Base-by-base conservation (phyloP, 2,888 invertebrate genomes). In the Cerastis rubricosa region DNA sequence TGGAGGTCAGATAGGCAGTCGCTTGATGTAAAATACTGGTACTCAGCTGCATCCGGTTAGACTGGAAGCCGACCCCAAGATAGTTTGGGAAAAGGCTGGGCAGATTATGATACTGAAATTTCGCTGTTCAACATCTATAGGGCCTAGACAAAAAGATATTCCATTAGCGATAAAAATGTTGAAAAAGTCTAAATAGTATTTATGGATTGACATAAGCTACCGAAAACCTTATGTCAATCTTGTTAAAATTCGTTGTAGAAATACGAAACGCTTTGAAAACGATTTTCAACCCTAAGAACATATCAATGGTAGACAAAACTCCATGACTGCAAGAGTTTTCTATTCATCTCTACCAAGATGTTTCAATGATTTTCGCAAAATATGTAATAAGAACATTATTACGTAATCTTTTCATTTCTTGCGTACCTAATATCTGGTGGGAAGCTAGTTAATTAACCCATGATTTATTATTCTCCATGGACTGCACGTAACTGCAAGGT, bases 401-500 rank as follows among this genome's bases (percentile, higher is more conserved):
- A 29, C 17, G 7, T 7, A 29, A 59, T 29, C 9, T 61, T 61
- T 35, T 61, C 59, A 61, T 5, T 9, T 61, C 19, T 61, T 61
- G 1, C 19, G 9, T 64, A 43, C 8, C n/a, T n/a, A 25, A 3
- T 49, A 8, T 69, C 47, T 29, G n/a, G 54, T 57, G 29, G 22
- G 12, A 19, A 51, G 17, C 12, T 19, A 67, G 47, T 59, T 72
- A 71, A 74, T 67, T 71, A 71, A 19, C 1, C 25, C 43, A 61
- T 80, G 54, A 77, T 67, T 51, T 66, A 70, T 67, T 70, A 29
- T 61, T 65, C 22, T 43, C 71, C 19, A 74, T 51, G 64, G 71
- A 61, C n/a, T 72, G 76, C 68, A 78, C 61, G 49, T 70, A 35
- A 73, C 64, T 65, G 74, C 64, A 76, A 63, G 61, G 45, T 64